phyloP scores from a whole-genome alignment of 2,888 invertebrate species.

The Pollenia amentaria region DNA sequence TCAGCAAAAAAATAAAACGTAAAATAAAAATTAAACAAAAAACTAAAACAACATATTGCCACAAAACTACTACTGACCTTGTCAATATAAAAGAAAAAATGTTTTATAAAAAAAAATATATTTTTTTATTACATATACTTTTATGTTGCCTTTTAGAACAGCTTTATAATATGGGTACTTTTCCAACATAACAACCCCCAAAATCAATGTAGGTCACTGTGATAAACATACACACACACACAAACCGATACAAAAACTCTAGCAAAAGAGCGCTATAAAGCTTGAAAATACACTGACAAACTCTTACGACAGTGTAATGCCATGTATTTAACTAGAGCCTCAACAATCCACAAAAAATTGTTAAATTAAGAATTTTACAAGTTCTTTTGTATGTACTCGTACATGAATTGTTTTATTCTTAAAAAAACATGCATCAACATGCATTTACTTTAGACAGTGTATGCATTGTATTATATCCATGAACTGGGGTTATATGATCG shows the following conservation, averaged over 20 bases:
- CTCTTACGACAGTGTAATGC: conserved; percentile 3
- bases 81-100: conserved; percentile 58
- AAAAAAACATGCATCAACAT: conserved; percentile 32
- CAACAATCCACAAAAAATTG: conserved; percentile 20
- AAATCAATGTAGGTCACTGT: conserved; percentile 65
- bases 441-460: conserved; percentile 35
- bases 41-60: conserved; percentile 23
- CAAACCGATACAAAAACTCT: conserved; percentile 29
- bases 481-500: not conserved
- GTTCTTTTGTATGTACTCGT: not conserved
- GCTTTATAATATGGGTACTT: conserved; percentile 33
- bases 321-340: conserved; percentile 42
- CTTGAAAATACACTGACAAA: not conserved
- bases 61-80: conserved; percentile 62
- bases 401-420: not conserved
- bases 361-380: conserved; percentile 13
- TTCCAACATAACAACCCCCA: conserved; percentile 56
- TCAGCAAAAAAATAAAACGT: not conserved
- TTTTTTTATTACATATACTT: conserved; percentile 2
- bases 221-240: conserved; percentile 61
- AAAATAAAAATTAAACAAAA: not conserved
- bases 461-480: not conserved
- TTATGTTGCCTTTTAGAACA: conserved; percentile 8
- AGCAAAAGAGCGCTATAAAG: not conserved
- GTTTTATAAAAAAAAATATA: conserved; percentile 16